Evolutionary conservation across 2,113 vertebrate species (phyloP), one percentile per base, ranked within the genome.

Genomic region (Spheniscus mendiculus): DNA sequence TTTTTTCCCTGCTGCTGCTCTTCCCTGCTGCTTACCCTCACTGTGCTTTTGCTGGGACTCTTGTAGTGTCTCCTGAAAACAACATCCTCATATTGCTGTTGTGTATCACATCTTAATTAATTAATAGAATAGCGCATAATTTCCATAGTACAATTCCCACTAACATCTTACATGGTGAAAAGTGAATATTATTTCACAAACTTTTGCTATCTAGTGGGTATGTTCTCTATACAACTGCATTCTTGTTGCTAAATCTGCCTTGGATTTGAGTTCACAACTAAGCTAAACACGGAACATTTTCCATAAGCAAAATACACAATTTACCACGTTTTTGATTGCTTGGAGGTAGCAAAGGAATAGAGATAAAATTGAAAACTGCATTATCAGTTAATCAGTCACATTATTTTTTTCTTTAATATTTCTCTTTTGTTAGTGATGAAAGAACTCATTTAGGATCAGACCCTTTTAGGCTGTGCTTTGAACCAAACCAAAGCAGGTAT

Each of bases 361-460:
- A 88, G 93, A 96, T 89, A 93, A 90, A 97, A 87, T 53, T 67
- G 47, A 97, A 92, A 78, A 67, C 55, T 67, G 18, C 65, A 81
- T 96, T 95, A 59, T 83, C 93, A 87, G 59, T 76, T 82, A 91
- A 89, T 95, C 71, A 77, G 49, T 74, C 85, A 42, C 45, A 11
- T 72, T 94, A 25, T 83, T 85, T 82, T 81, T 83, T 81, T 71
- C 36, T 93, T 63, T 87, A 82, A 52, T 91, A 67, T 74, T 74
- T 87, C 52, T 83, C 4, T 84, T 78, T 84, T 93, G 23, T 71
- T 69, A 52, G 61, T 90, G 29, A 93, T 72, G 52, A 69, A 88
- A 85, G 49, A 65, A 74, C 21, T 84, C 8, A 44, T 53, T 89
- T 94, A 93, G 61, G 42, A 71, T 82, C 89, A 76, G 56, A 56